Conservation (phyloP, 2,113 vertebrate genomes). For the Passerina amoena region DNA sequence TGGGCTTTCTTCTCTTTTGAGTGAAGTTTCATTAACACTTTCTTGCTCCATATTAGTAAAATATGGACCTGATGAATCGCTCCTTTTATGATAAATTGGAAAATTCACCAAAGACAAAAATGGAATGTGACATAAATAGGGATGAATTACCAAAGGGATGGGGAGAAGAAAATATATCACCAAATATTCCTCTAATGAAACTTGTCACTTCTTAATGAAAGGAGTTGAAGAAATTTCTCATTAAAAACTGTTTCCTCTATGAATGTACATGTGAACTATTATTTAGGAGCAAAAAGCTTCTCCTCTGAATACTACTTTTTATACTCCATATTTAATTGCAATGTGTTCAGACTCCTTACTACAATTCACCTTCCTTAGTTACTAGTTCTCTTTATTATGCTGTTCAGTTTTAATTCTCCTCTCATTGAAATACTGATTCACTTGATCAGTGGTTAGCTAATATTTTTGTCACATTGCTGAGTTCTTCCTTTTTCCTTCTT, state of each 20-base stretch:
- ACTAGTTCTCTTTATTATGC: not conserved
- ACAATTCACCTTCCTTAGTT: not conserved
- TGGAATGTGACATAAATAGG: not conserved
- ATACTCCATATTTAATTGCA: not conserved
- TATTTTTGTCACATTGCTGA: not conserved
- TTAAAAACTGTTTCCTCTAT: not conserved
- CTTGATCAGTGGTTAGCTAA: not conserved
- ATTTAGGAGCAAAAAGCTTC: not conserved
- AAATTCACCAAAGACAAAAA: not conserved
- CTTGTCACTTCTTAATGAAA: conserved; percentile 12
- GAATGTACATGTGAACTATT: not conserved
- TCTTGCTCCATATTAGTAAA: not conserved
- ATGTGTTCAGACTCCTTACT: not conserved
- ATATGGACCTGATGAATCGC: not conserved
- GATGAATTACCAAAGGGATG: not conserved
- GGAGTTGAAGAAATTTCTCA: not conserved
- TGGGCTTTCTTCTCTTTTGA: not conserved
- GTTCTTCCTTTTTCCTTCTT: not conserved
- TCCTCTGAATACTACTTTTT: not conserved
- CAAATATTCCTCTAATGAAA: conserved; percentile 14
- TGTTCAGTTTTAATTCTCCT: not conserved
- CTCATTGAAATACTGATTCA: not conserved
- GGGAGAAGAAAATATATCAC: not conserved
- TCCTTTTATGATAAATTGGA: not conserved
- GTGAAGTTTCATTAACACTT: not conserved